A percentile compares a stretch with the other conserved stretches of the same genome.
Evolutionary conservation across 2,888 invertebrate genomes (phyloP).

Genomic region (Oxycera nigricornis): DNA sequence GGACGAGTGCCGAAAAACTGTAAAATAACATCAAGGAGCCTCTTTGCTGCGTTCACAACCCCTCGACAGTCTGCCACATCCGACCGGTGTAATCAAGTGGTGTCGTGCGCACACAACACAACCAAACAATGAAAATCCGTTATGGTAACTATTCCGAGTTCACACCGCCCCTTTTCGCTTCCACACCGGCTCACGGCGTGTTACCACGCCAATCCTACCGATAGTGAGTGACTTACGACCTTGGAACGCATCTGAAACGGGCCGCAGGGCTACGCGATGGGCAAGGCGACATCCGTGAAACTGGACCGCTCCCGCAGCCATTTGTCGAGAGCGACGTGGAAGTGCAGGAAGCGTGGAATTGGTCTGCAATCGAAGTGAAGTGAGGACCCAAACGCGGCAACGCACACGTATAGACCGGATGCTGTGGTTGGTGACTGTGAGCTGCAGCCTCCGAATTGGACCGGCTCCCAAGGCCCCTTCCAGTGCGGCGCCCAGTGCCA

Average conservation of each 20-base stretch:
- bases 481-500: neutral
- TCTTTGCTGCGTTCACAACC: conserved; percentile 21
- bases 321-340: neutral
- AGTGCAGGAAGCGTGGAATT: neutral
- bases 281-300: neutral
- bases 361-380: neutral
- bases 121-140: conserved; percentile 33
- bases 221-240: neutral
- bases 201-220: neutral
- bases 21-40: conserved; percentile 36
- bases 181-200: neutral
- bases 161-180: conserved; percentile 36
- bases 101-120: neutral
- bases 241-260: conserved; percentile 20
- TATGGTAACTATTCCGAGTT: conserved; percentile 19
- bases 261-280: neutral
- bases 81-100: neutral
- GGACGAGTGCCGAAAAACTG: conserved; percentile 32
- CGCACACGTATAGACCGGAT: conserved; percentile 47
- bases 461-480: conserved; percentile 37
- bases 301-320: neutral
- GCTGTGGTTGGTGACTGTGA: conserved; percentile 46
- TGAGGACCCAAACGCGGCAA: neutral
- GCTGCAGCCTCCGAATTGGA: conserved; percentile 34
- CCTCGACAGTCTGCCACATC: conserved; percentile 11